Conservation (phyloP, 2,797 vertebrate genomes). For the Takifugu ocellatus region DNA sequence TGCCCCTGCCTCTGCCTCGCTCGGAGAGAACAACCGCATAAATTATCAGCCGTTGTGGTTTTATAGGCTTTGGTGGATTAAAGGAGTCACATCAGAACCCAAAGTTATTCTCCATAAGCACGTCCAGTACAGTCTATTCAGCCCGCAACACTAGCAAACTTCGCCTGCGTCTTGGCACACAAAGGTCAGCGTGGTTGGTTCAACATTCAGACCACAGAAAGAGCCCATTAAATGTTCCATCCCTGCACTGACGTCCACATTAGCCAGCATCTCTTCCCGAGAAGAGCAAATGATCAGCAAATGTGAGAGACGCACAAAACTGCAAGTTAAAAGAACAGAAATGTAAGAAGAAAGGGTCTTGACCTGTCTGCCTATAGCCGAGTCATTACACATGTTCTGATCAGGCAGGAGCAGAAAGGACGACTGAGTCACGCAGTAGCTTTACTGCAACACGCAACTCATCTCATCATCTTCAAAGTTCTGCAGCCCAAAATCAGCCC, state of each 20-base stretch:
- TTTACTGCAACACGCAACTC: constrained; percentile 37
- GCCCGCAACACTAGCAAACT: background rate
- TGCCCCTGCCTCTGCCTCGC: constrained; percentile 5
- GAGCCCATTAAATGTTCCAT: background rate
- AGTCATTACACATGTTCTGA: constrained; percentile 46
- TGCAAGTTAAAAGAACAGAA: constrained; percentile 18
- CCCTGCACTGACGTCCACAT: constrained; percentile 7
- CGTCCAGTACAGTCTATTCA: background rate
- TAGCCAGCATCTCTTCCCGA: constrained; percentile 8
- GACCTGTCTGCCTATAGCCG: constrained; percentile 28
- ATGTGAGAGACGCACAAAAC: constrained; percentile 21
- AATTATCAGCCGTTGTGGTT: constrained; percentile 12
- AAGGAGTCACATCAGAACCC: constrained; percentile 10
- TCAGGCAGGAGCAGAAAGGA: constrained; percentile 30
- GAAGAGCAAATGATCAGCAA: constrained; percentile 6
- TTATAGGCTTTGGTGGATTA: background rate
- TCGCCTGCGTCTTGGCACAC: constrained; percentile 1
- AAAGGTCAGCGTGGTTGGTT: constrained; percentile 3
- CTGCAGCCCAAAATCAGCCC: constrained; percentile 16
- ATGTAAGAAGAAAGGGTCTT: constrained; percentile 11
- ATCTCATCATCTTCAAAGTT: constrained; percentile 54
- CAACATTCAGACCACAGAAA: constrained; percentile 5
- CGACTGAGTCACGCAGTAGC: constrained; percentile 4
- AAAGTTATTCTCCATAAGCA: constrained; percentile 1
- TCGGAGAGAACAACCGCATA: constrained; percentile 28